Evolutionary conservation across 2,113 vertebrate species (phyloP).

Genomic region (Onychostoma macrolepis): DNA sequence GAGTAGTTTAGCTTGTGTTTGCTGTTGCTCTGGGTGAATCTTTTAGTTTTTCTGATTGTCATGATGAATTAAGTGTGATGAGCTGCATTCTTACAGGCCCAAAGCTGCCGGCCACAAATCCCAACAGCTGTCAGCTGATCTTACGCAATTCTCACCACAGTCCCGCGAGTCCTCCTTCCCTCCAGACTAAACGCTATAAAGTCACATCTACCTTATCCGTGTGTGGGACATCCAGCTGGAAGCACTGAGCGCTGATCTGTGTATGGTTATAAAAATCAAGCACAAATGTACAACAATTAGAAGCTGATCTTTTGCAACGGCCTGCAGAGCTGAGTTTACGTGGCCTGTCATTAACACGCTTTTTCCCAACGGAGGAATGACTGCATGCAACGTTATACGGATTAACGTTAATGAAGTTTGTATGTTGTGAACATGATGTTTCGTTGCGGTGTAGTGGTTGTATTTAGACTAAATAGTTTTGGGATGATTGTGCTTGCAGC

Average conservation of each 20-base stretch:
- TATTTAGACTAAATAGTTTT: constrained; percentile 12
- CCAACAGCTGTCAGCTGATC: constrained; percentile 44
- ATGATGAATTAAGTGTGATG: constrained; percentile 5
- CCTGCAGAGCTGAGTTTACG: neutral
- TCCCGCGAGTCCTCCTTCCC: neutral
- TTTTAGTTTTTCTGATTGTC: neutral
- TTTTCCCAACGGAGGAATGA: constrained; percentile 11
- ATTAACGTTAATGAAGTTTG: constrained; percentile 20
- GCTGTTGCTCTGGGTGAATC: neutral
- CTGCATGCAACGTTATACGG: neutral
- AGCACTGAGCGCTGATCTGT: neutral
- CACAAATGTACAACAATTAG: constrained; percentile 9
- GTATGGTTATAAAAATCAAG: constrained; percentile 13
- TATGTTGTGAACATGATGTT: neutral
- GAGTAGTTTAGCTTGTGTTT: neutral
- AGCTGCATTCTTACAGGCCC: constrained; percentile 13
- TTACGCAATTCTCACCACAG: constrained; percentile 9
- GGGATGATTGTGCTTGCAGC: neutral
- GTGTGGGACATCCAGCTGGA: neutral
- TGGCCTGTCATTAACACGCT: neutral
- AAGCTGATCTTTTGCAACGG: neutral
- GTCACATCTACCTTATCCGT: neutral
- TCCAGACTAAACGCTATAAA: neutral
- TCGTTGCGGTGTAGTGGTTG: neutral
- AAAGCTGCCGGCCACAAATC: constrained; percentile 32